Evolutionary conservation across 2,797 vertebrate genomes (phyloP).

Genomic region (Sorex maritimensis): DNA sequence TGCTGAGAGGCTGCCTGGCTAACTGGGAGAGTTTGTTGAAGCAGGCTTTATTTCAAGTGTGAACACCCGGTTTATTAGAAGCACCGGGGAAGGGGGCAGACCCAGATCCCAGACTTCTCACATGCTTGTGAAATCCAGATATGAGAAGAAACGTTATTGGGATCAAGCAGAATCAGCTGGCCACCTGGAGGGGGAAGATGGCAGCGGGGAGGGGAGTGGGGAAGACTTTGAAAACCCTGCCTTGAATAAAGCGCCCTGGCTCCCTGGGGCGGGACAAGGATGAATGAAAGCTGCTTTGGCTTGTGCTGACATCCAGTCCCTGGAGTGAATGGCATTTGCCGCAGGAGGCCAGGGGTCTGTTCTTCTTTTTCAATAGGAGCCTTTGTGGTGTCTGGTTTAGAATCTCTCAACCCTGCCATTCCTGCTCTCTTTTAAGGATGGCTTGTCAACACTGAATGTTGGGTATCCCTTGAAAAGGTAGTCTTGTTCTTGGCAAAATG

Average conservation of each 20-base stretch:
- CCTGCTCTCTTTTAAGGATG: conserved; percentile 63
- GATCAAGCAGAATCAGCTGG: conserved; percentile 75
- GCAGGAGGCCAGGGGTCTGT: conserved; percentile 60
- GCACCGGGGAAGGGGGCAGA: conserved; percentile 7
- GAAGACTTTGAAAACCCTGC: conserved; percentile 80
- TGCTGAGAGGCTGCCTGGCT: neutral
- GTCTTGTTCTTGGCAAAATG: conserved; percentile 67
- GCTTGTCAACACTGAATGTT: conserved; percentile 74
- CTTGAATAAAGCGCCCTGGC: conserved; percentile 69
- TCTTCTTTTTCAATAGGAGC: conserved; percentile 69
- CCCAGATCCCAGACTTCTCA: conserved; percentile 64
- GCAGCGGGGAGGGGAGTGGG: conserved; percentile 66
- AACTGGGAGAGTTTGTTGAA: conserved; percentile 66
- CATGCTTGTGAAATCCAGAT: conserved; percentile 69
- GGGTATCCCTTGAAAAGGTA: conserved; percentile 67
- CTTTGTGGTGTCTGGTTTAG: conserved; percentile 78
- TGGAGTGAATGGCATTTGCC: conserved; percentile 65
- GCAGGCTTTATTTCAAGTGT: conserved; percentile 76
- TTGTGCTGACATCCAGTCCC: conserved; percentile 78
- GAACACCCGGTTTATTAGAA: conserved; percentile 77
- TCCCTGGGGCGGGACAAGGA: conserved; percentile 78
- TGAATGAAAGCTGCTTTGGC: conserved; percentile 77
- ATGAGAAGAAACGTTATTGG: conserved; percentile 73
- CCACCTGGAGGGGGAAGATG: conserved; percentile 74
- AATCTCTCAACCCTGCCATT: conserved; percentile 65